Base-by-base conservation (phyloP, 2,797 vertebrate genomes). In the Aldrovandia affinis region DNA sequence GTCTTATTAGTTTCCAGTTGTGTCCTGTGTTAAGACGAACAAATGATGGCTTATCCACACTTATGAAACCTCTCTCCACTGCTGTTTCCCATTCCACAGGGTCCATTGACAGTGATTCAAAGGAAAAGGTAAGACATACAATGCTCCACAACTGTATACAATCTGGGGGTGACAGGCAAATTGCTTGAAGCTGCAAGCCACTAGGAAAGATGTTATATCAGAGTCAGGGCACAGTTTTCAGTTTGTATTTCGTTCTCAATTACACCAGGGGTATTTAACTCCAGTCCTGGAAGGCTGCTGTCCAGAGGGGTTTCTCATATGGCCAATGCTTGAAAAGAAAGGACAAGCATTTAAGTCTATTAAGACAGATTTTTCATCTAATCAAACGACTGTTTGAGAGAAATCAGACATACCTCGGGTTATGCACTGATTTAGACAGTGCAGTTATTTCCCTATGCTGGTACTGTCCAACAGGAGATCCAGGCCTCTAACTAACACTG, bases 51-150 rank as follows among this genome's bases (percentile, higher is more conserved):
- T 42, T 73, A 42, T 73, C 36, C 18, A 28, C 20, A 14, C 39
- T 15, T 42, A 8, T 30, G 10, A 22, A 28, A 3, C 70, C 70
- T 65, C 5, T 15, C 39, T 83, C 7, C 6, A 86, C 5, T 86
- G 87, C 57, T 80, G 15, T 87, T 15, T 85, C 3, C n/a, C 77
- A 84, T 20, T 33, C 15, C 81, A 7, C 0, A 93, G 92, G 87
- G 68, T 87, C 93, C 59, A 86, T 84, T 70, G 88, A 89, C 2
- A 77, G 85, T 50, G 88, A 85, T 22, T 77, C 84, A 86, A 83
- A 86, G 47, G 84, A 91, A 0, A 94, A 94, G 94, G 94, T 94
- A 88, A 59, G 79, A 39, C 30, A 50, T 9, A 42, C 42, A 30
- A 20, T 70, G 18, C 39, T 75, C 39, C 25, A 0, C 78, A 18